Evolutionary conservation across 2,113 vertebrate genomes (phyloP).

Genomic region (Rhinoptilus africanus): DNA sequence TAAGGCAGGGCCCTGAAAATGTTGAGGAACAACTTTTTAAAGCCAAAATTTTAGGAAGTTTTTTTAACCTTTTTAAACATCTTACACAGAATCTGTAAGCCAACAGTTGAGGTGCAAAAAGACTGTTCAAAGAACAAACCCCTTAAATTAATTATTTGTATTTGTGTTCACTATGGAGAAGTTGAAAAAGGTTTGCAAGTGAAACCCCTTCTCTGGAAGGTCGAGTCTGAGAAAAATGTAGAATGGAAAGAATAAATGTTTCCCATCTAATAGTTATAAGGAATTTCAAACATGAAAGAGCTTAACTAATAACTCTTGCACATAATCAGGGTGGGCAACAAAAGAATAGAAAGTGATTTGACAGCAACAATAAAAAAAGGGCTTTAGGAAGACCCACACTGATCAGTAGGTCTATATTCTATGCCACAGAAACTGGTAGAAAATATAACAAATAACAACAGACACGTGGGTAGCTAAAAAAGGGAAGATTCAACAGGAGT

Average conservation of each 20-base stretch:
- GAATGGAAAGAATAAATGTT: background rate
- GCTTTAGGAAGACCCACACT: background rate
- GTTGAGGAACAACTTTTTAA: background rate
- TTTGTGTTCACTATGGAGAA: background rate
- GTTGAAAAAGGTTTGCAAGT: background rate
- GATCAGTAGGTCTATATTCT: background rate
- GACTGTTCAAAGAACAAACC: background rate
- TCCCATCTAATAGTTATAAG: background rate
- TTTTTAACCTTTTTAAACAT: background rate
- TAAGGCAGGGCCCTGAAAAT: background rate
- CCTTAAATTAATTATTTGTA: background rate
- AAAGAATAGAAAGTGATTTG: slow-evolving; percentile 4
- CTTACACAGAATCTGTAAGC: background rate
- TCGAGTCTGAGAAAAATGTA: background rate
- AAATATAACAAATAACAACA: slow-evolving; percentile 10
- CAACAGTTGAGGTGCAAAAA: background rate
- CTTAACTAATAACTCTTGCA: slow-evolving; percentile 11
- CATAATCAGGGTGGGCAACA: background rate
- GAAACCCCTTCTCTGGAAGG: background rate
- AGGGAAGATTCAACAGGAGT: background rate
- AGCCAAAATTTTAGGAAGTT: background rate
- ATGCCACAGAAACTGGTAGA: background rate
- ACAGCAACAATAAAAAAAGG: background rate
- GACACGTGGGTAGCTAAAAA: background rate
- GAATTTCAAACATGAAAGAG: background rate